Evolutionary conservation across 92 coral and sea anemone genomes (phyloP), one percentile per base, ranked within the genome.

Genomic region (Zoanthus sansibaricus): DNA sequence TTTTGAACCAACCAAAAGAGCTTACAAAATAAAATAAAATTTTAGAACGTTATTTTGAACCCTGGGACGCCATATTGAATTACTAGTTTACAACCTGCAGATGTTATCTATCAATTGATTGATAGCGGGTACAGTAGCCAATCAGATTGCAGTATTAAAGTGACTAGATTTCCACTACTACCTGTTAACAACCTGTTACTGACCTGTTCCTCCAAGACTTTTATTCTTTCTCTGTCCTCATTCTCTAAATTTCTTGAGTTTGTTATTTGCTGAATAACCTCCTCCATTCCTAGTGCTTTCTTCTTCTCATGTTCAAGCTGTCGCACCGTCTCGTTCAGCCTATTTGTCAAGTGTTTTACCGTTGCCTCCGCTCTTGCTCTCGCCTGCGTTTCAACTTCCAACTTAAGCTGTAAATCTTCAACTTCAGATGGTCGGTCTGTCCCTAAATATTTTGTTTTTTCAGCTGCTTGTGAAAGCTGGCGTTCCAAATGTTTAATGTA

Each of bases 141-240:
- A 37, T 37, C 42, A 37, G 42, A 37, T 37, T 37, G 42, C 42
- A 37, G 42, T 37, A 37, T 37, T 37, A 2, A 2, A 37, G 42
- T 37, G 42, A 37, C 42, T 37, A 37, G 42, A 37, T 37, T 2
- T 37, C 42, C 42, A 37, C 42, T 37, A 37, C 2, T 37, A 37
- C 4, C 42, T 37, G 42, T 37, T 37, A 37, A 2, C 2, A 37
- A 37, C 42, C 42, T 37, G 42, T 37, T 37, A 51, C 82, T 78
- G 25, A 78, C 83, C 83, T 78, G 83, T 66, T 78, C 83, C 52
- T 78, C 83, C 54, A 78, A 37, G 1, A 78, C 83, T 62, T 78
- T 78, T 13, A 78, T 33, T 51, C 83, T 78, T 16, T 78, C 83
- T 17, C 37, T 78, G 62, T 78, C 83, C 7, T 44, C 83, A 33